Conservation (phyloP, 92 coral and sea anemone genomes). For the Porites rus region DNA sequence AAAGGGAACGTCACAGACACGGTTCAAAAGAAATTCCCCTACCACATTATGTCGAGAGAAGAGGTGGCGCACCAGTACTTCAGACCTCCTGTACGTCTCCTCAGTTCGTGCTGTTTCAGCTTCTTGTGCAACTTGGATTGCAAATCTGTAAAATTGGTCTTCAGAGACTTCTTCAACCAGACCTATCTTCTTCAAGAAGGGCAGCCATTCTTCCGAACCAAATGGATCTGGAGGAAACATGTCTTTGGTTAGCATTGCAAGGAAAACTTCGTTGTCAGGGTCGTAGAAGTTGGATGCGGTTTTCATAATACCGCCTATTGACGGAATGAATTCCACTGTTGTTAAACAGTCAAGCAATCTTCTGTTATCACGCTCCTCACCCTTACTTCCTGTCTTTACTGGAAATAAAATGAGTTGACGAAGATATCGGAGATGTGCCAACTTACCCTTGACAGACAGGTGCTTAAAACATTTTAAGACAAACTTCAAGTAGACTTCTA, state of each 20-base stretch:
- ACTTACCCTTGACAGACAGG: slow-evolving; percentile 7
- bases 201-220: slow-evolving; percentile 43
- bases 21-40: slow-evolving; percentile 22
- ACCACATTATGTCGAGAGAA: slow-evolving; percentile 21
- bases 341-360: neutral
- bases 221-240: slow-evolving; percentile 68
- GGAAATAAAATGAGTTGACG: neutral
- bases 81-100: slow-evolving; percentile 46
- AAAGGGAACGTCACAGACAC: slow-evolving; percentile 50
- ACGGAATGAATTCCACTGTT: neutral
- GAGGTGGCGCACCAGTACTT: slow-evolving; percentile 36
- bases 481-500: slow-evolving; percentile 66
- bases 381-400: neutral
- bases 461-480: slow-evolving; percentile 49
- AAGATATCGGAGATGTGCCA: slow-evolving; percentile 49
- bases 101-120: slow-evolving; percentile 10
- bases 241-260: slow-evolving; percentile 45
- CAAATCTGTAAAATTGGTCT: slow-evolving; percentile 46
- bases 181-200: slow-evolving; percentile 57
- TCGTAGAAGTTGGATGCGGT: slow-evolving; percentile 58
- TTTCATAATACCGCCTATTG: slow-evolving; percentile 9
- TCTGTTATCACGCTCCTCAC: neutral
- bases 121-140: slow-evolving; percentile 46
- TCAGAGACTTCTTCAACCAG: slow-evolving; percentile 47
- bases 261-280: slow-evolving; percentile 58